These are phyloP conservation scores for Colostygia pectinataria DNA, from an alignment of 2,888 invertebrate species.

Conservation along the genomic window DNA sequence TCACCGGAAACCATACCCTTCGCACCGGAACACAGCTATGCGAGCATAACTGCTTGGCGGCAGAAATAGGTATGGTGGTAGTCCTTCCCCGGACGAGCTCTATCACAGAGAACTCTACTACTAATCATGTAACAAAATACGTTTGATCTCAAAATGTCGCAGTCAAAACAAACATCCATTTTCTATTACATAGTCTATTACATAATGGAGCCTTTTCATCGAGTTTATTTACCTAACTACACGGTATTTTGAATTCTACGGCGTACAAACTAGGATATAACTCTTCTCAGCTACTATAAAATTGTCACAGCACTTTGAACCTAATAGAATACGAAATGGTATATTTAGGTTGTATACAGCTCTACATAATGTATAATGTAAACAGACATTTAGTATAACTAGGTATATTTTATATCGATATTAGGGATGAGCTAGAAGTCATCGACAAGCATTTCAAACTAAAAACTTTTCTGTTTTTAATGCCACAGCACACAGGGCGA, in stretches of 20 bases:
- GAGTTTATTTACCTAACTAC: neutral
- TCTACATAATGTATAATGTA: no score
- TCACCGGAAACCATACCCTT: no score
- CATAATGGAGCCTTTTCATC: slow-evolving; percentile 7
- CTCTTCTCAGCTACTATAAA: neutral
- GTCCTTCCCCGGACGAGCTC: no score
- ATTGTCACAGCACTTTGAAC: slow-evolving; percentile 6
- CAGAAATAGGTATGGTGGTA: no score
- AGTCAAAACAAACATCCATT: slow-evolving; percentile 7
- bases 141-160: neutral
- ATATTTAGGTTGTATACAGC: neutral
- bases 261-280: neutral
- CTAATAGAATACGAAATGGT: slow-evolving; percentile 2
- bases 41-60: no score
- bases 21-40: no score
- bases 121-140: no score
- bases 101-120: no score
- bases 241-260: slow-evolving; percentile 10
- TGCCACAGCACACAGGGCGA: no score
- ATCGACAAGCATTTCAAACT: neutral
- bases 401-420: slow-evolving; percentile 1
- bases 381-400: no score
- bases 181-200: slow-evolving; percentile 6
- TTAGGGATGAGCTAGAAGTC: neutral
- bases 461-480: no score